Evolutionary conservation across 1,140 invertebrate genomes (phyloP).

Genomic region (Epicauta chinensis): DNA sequence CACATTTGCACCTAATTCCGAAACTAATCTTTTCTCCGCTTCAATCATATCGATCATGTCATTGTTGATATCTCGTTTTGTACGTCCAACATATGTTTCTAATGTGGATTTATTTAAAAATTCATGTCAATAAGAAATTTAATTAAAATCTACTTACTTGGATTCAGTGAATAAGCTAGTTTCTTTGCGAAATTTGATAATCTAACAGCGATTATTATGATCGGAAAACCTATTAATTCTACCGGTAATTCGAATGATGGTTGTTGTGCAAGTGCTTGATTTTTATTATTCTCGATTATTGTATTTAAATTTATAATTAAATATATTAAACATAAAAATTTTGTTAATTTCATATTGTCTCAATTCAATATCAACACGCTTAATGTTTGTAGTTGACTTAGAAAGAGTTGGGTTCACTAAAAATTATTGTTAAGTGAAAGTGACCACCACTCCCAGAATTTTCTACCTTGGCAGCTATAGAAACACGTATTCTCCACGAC

Average conservation of each 20-base stretch:
- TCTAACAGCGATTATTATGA: slow-evolving; percentile 73
- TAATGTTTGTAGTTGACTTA: slow-evolving; percentile 6
- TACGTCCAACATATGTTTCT: slow-evolving; percentile 53
- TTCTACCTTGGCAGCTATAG: neutral
- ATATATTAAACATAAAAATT: slow-evolving; percentile 5
- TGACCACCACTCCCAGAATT: slow-evolving; percentile 29
- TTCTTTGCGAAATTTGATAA: slow-evolving; percentile 78
- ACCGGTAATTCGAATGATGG: slow-evolving; percentile 68
- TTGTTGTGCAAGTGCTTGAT: slow-evolving; percentile 44
- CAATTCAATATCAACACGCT: no score
- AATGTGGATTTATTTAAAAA: no score
- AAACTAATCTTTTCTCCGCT: slow-evolving; percentile 62
- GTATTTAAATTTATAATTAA: neutral
- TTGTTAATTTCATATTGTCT: slow-evolving; percentile 5
- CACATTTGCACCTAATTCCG: slow-evolving; percentile 59
- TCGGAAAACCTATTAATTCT: slow-evolving; percentile 73
- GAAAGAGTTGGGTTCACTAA: slow-evolving; percentile 8
- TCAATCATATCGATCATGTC: slow-evolving; percentile 55
- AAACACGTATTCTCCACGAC: no score
- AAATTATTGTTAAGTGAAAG: slow-evolving; percentile 29
- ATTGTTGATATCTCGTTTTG: slow-evolving; percentile 40
- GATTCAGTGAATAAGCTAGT: slow-evolving; percentile 71
- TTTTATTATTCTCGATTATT: no score
- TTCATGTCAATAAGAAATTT: neutral
- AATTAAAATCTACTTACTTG: slow-evolving; percentile 56